phyloP scores from a whole-genome alignment of 2,888 invertebrate species.

The Dolichopus griseipennis region DNA sequence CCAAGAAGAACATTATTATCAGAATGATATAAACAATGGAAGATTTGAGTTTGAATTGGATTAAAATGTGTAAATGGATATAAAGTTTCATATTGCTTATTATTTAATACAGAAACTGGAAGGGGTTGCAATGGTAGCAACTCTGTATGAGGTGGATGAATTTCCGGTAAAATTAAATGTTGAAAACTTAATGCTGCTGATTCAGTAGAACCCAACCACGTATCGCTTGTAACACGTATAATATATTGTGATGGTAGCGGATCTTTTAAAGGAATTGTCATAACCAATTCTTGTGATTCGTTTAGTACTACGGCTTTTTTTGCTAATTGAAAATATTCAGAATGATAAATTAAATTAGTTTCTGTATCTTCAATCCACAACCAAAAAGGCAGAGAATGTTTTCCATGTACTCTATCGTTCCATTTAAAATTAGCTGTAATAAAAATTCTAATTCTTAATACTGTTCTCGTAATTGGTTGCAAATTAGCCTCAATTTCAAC shows the following conservation, averaged over 20 bases:
- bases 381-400: constrained; percentile 85
- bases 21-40: constrained; percentile 90
- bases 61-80: constrained; percentile 94
- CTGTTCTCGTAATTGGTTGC: constrained; percentile 93
- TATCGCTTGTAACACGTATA: constrained; percentile 77
- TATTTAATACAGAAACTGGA: constrained; percentile 71
- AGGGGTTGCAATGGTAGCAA: constrained; percentile 84
- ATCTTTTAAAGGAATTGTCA: constrained; percentile 91
- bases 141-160: constrained; percentile 88
- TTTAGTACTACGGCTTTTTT: constrained; percentile 55
- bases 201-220: constrained; percentile 53
- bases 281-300: constrained; percentile 75
- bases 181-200: constrained; percentile 64
- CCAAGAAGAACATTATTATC: constrained; percentile 89
- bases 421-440: constrained; percentile 72
- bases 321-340: constrained; percentile 67
- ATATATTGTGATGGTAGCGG: constrained; percentile 89
- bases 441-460: constrained; percentile 70
- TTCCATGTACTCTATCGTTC: constrained; percentile 86
- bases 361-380: constrained; percentile 97
- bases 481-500: constrained; percentile 74
- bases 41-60: constrained; percentile 97
- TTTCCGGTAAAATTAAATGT: constrained; percentile 81
- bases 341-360: constrained; percentile 89
- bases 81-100: constrained; percentile 65